phyloP scores from a whole-genome alignment of 2,797 vertebrate species.

The Columba guinea region DNA sequence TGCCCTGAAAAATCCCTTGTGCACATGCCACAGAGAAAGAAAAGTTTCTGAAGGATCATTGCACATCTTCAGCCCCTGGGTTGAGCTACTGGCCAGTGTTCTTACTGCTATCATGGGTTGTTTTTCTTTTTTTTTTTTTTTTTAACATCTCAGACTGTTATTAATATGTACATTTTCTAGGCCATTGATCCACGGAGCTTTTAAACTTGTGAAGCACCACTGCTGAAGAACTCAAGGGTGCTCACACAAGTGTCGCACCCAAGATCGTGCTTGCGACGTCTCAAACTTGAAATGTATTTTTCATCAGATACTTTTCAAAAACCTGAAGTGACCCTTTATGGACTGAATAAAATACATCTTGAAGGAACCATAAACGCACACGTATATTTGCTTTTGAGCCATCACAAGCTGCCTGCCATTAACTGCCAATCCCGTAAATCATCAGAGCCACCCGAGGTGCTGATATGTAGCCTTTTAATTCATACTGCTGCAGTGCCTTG shows the following conservation, averaged over 20 bases:
- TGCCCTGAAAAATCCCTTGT: background rate
- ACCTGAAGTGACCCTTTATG: background rate
- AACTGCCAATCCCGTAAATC: slow-evolving; percentile 36
- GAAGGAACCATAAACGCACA: background rate
- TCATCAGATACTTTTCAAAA: background rate
- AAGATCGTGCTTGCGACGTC: rapidly evolving
- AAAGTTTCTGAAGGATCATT: background rate
- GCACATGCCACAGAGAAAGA: background rate
- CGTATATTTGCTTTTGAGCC: background rate
- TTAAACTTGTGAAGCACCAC: background rate
- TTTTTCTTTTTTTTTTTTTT: background rate
- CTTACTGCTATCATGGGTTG: background rate
- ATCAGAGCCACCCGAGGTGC: slow-evolving; percentile 33
- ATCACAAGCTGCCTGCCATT: slow-evolving; percentile 2
- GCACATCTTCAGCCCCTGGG: background rate
- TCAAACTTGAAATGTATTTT: background rate
- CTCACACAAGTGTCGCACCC: background rate
- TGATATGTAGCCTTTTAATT: slow-evolving; percentile 60
- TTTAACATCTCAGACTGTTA: background rate
- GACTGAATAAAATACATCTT: background rate
- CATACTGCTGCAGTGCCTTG: slow-evolving; percentile 26
- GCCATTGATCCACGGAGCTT: background rate
- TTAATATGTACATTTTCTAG: background rate
- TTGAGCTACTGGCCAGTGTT: background rate
- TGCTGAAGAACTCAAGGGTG: background rate